A percentile compares a stretch with the other conserved stretches of the same genome.
phyloP scores from a whole-genome alignment of 2,888 invertebrate genomes.

The Anthrax anthrax region DNA sequence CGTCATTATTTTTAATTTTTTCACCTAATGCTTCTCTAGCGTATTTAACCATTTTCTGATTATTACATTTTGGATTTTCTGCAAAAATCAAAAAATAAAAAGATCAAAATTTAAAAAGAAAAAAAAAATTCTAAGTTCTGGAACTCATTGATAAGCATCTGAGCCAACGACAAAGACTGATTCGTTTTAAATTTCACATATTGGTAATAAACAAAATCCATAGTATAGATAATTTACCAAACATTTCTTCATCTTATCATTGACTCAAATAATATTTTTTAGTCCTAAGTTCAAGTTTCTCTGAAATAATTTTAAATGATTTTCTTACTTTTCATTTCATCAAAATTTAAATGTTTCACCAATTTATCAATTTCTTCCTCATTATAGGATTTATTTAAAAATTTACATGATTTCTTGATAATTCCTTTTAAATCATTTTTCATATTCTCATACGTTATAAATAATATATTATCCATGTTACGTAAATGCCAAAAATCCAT shows the following conservation, averaged over 20 bases:
- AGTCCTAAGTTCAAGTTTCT: no score
- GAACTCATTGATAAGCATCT: no score
- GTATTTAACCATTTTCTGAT: background rate
- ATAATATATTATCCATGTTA: slow-evolving; percentile 22
- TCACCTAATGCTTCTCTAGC: background rate
- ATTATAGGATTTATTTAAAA: slow-evolving; percentile 17
- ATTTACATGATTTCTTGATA: slow-evolving; percentile 20
- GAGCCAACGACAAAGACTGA: no score
- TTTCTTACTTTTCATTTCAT: slow-evolving; percentile 21
- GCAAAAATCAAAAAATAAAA: background rate
- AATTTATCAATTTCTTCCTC: slow-evolving; percentile 17
- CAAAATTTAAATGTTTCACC: slow-evolving; percentile 21
- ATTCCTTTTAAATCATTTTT: slow-evolving; percentile 21
- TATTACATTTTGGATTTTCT: slow-evolving; percentile 5
- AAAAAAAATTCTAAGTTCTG: no score
- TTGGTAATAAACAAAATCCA: no score
- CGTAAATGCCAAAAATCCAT: slow-evolving; percentile 29
- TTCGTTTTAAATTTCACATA: no score
- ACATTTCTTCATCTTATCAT: no score
- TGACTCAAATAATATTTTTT: no score
- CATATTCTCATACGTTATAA: slow-evolving; percentile 30
- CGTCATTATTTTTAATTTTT: no score
- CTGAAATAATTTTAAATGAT: no score
- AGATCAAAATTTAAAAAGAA: no score
- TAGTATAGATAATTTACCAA: no score